Evolutionary conservation across 2,888 invertebrate species (phyloP).

Genomic region (Drosophila suboccidentalis): DNA sequence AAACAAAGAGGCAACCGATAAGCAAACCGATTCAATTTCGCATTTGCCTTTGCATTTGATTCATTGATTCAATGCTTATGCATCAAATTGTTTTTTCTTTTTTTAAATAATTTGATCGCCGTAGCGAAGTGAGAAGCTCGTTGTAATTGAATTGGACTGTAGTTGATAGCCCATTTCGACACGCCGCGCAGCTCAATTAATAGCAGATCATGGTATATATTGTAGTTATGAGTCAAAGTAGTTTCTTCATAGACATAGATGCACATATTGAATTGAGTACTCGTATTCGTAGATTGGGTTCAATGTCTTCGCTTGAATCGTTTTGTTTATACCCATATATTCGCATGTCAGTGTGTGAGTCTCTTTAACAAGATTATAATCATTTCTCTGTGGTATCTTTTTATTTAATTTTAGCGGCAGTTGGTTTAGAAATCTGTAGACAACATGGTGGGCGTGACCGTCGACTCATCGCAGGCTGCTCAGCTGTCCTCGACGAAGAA

Average conservation of each 20-base stretch:
- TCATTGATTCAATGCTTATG: slow-evolving; percentile 13
- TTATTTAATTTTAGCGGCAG: slow-evolving; percentile 17
- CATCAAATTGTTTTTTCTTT: slow-evolving; percentile 9
- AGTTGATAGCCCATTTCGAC: slow-evolving; percentile 11
- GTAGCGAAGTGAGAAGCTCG: slow-evolving; percentile 6
- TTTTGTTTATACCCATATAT: slow-evolving; percentile 24
- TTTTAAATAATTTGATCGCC: slow-evolving; percentile 6
- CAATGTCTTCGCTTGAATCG: slow-evolving; percentile 60
- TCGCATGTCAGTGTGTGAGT: neutral
- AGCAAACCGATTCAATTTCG: slow-evolving; percentile 23
- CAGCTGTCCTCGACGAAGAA: slow-evolving; percentile 79
- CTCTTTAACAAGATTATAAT: slow-evolving; percentile 8
- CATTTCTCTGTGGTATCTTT: neutral
- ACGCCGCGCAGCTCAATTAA: slow-evolving; percentile 53
- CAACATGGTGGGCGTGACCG: slow-evolving; percentile 83
- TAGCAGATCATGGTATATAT: slow-evolving; percentile 26
- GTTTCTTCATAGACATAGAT: neutral
- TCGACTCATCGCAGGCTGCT: slow-evolving; percentile 62
- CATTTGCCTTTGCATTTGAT: slow-evolving; percentile 26
- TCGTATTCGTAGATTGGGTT: slow-evolving; percentile 48
- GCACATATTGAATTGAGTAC: slow-evolving; percentile 44
- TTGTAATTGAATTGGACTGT: slow-evolving; percentile 17
- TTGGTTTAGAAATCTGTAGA: slow-evolving; percentile 9
- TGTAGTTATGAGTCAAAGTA: slow-evolving; percentile 10
- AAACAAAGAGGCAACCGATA: slow-evolving; percentile 46